phyloP scores from a whole-genome alignment of 2,797 vertebrate species.

The Anolis apletophallus region DNA sequence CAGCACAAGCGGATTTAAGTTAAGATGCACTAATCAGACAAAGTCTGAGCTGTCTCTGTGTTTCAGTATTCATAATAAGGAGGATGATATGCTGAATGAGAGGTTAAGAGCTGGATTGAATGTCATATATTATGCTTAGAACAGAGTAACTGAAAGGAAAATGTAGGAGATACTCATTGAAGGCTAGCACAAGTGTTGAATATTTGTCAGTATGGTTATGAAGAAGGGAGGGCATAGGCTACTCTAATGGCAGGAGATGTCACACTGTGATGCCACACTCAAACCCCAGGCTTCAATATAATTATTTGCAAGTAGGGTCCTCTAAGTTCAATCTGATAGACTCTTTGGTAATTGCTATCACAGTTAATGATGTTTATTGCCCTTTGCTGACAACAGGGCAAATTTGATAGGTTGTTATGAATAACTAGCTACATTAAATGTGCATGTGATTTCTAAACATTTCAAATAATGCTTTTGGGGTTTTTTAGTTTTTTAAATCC shows the following conservation, averaged over 20 bases:
- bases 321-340: background rate
- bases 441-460: background rate
- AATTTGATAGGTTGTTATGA: background rate
- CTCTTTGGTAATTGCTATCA: background rate
- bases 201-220: background rate
- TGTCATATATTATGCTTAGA: background rate
- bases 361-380: background rate
- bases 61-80: fast-evolving
- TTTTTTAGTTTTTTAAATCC: background rate
- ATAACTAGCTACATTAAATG: background rate
- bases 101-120: background rate
- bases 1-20: background rate
- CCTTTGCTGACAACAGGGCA: background rate
- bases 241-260: background rate
- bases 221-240: background rate
- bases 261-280: background rate
- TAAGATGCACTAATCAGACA: background rate
- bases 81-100: fast-evolving
- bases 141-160: background rate
- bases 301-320: background rate
- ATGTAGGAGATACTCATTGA: background rate
- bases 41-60: fast-evolving
- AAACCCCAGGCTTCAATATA: background rate
- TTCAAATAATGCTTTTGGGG: background rate
- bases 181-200: background rate